phyloP scores from a whole-genome alignment of 2,888 invertebrate genomes.

The Ceraclea dissimilis region DNA sequence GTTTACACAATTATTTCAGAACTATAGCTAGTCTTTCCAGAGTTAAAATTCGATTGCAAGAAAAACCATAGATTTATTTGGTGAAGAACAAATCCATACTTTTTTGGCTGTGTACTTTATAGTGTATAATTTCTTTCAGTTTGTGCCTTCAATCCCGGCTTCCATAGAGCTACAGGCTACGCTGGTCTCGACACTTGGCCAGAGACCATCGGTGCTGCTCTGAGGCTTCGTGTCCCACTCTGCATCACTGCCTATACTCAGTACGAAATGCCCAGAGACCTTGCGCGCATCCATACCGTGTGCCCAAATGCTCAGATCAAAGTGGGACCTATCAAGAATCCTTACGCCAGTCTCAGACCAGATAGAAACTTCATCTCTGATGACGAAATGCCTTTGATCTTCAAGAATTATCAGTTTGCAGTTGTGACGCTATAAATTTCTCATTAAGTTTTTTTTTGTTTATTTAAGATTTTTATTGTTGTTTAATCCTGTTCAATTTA shows the following conservation, averaged over 20 bases:
- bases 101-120: no score
- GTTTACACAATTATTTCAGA: no score
- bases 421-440: constrained; percentile 32
- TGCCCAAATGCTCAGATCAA: constrained; percentile 40
- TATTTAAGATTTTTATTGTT: no score
- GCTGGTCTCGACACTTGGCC: constrained; percentile 61
- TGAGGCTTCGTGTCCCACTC: constrained; percentile 51
- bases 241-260: constrained; percentile 61
- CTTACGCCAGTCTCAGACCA: constrained; percentile 60
- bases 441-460: no score
- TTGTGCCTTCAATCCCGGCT: constrained; percentile 65
- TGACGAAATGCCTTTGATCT: constrained; percentile 60
- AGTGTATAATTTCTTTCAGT: no score
- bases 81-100: no score
- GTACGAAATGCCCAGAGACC: constrained; percentile 56
- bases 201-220: constrained; percentile 50
- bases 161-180: constrained; percentile 59
- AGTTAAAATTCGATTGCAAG: no score
- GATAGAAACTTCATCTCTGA: constrained; percentile 70
- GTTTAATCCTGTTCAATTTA: no score
- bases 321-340: constrained; percentile 51
- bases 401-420: constrained; percentile 61
- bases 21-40: no score
- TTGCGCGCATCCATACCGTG: constrained; percentile 47
- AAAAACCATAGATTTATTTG: no score